phyloP scores from a whole-genome alignment of 2,797 vertebrate species.

The Falco novaeseelandiae region DNA sequence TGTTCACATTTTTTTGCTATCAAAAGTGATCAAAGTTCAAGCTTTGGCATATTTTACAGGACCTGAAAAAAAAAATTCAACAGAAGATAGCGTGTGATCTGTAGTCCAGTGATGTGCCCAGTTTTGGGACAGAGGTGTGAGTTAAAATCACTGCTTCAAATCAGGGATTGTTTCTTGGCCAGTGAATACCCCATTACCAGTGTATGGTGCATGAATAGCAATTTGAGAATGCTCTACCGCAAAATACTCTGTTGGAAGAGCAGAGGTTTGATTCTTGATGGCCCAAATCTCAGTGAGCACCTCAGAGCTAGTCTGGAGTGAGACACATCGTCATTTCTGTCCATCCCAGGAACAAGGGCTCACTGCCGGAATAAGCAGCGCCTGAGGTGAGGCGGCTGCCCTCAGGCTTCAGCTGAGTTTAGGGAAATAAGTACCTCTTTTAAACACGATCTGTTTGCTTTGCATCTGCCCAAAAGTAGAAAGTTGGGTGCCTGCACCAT shows the following conservation, averaged over 20 bases:
- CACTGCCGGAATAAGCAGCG: not conserved
- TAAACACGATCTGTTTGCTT: not conserved
- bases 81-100: rapidly evolving
- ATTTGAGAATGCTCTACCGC: not conserved
- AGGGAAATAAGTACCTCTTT: not conserved
- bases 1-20: not conserved
- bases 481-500: not conserved
- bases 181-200: not conserved
- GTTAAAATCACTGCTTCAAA: not conserved
- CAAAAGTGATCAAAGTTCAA: not conserved
- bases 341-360: not conserved
- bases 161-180: not conserved
- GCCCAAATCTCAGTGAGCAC: not conserved
- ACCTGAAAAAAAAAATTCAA: not conserved
- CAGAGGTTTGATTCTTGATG: not conserved
- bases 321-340: not conserved
- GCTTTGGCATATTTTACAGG: not conserved
- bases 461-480: not conserved
- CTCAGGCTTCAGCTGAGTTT: not conserved
- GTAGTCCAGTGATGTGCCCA: not conserved
- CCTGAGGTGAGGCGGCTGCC: not conserved
- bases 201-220: not conserved
- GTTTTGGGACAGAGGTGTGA: not conserved
- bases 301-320: not conserved
- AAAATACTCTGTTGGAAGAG: not conserved